phyloP scores from a whole-genome alignment of 2,797 vertebrate genomes.

The Sebastes steindachneri region DNA sequence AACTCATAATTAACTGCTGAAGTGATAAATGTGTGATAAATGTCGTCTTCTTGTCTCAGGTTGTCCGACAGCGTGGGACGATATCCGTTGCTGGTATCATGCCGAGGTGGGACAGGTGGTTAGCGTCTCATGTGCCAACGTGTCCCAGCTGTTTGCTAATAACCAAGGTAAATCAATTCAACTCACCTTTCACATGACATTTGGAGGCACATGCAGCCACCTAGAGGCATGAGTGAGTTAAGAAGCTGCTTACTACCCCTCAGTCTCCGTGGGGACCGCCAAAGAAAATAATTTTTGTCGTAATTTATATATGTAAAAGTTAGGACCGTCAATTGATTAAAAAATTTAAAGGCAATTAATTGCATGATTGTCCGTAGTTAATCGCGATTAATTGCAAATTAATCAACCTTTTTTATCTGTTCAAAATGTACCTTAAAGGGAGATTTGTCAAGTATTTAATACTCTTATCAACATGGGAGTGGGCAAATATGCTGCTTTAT shows the following conservation, averaged over 20 bases:
- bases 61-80: constrained; percentile 79
- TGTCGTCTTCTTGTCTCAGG: constrained; percentile 54
- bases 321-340: no score
- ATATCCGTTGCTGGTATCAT: constrained; percentile 77
- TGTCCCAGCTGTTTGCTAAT: constrained; percentile 78
- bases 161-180: constrained; percentile 72
- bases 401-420: no score
- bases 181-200: not conserved
- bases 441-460: no score
- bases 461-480: no score
- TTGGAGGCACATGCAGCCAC: not conserved
- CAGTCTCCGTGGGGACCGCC: not conserved
- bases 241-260: no score
- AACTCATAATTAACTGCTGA: not conserved
- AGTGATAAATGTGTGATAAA: not conserved
- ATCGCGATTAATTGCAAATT: no score
- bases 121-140: constrained; percentile 75
- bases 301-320: not conserved
- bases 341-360: no score
- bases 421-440: no score
- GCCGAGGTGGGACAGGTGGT: constrained; percentile 79
- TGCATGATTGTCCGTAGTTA: no score
- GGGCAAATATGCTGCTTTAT: no score
- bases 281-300: not conserved
- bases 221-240: not conserved